Evolutionary conservation across 2,797 vertebrate species (phyloP).

Genomic region (Anomalospiza imberbis): DNA sequence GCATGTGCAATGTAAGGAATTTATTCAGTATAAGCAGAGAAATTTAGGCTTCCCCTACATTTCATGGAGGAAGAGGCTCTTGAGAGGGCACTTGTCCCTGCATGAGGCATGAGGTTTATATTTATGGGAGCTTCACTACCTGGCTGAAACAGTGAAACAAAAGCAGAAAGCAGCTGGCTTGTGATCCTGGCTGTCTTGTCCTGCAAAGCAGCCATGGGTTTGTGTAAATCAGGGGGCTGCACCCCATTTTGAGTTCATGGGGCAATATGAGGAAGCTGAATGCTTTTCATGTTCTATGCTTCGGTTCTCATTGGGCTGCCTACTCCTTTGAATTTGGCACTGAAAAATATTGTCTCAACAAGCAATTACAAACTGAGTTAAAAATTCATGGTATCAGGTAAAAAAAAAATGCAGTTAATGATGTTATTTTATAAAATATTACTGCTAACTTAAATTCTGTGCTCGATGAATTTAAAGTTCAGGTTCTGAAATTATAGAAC

Average conservation of each 20-base stretch:
- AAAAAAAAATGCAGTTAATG: background rate
- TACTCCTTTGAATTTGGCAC: background rate
- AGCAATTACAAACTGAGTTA: background rate
- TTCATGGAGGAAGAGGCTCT: background rate
- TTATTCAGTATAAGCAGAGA: background rate
- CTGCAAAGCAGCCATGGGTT: background rate
- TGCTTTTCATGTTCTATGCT: background rate
- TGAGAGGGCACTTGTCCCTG: background rate
- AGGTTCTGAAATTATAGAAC: background rate
- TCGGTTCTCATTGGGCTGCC: background rate
- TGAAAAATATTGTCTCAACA: background rate
- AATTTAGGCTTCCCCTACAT: background rate
- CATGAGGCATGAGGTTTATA: background rate
- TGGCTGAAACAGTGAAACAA: background rate
- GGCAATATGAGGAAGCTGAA: background rate
- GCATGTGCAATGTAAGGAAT: background rate
- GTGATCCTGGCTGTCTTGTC: background rate
- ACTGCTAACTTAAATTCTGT: background rate
- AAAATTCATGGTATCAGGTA: background rate
- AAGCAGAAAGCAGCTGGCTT: background rate
- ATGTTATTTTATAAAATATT: background rate
- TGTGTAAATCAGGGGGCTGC: background rate
- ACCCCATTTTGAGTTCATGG: background rate
- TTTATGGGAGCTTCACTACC: background rate
- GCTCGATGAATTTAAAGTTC: background rate